Evolutionary conservation across 2,888 invertebrate genomes (phyloP), one percentile per base, ranked within the genome.

Genomic region (Panzeria rudis): DNA sequence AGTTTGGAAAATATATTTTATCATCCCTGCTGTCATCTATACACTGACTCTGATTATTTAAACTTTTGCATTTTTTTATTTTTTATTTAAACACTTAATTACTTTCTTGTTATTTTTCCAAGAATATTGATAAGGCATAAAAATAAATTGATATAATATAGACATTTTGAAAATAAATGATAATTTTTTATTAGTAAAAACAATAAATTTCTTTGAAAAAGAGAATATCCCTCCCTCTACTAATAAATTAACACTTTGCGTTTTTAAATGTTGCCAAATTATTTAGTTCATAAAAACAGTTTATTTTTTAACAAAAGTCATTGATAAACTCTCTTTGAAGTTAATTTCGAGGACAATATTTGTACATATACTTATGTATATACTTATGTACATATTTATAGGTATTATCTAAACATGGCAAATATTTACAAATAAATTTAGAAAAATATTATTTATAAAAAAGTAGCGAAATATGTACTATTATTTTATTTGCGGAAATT

Each of bases 81-180:
- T 4, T 11, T 71, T 56, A 32, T 76, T 64, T 44, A 41, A 44
- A 32, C 25, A 11, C n/a, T 76, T 68, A 59, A 77, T 59, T 77
- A 68, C 9, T 54, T 41, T 41, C 25, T 47, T 44, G 17, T 77
- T 38, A 35, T n/a, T 47, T 77, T 77, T 59, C 77, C 35, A 35
- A 20, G 77, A 77, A 77, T 47, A 56, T 35, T 68, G 77, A 77
- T 77, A 59, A 68, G 54, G 3, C 15, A 64, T 29, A 25, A n/a
- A 44, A 62, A 23, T 20, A 20, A 62, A 75, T 52, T 38, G 5
- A 62, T 17, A 38, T 17, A n/a, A n/a, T n/a, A 20, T 35, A 17
- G 38, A 54, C 41, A 15, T 41, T 44, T 56, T 25, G 62, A 35
- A 50, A 32, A 38, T 20, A 44, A 59, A 41, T 59, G n/a, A 56